Evolutionary conservation across 1,140 invertebrate species (phyloP).

Genomic region (Philaenus spumarius): DNA sequence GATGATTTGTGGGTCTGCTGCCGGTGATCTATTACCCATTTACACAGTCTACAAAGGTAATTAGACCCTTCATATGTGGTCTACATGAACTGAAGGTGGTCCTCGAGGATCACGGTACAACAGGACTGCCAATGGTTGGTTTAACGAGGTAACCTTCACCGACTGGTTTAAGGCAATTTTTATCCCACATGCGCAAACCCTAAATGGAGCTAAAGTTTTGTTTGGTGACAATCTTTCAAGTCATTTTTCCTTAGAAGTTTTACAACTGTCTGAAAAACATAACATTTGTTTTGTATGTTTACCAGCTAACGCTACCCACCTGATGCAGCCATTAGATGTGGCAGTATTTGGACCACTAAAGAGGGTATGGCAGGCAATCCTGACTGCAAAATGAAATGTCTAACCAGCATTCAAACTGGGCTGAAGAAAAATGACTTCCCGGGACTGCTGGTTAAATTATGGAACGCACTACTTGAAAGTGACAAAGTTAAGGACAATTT

Average conservation of each 20-base stretch:
- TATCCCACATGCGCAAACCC: constrained; percentile 26
- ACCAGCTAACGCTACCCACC: constrained; percentile 39
- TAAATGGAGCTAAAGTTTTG: constrained; percentile 22
- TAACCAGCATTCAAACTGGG: constrained; percentile 7
- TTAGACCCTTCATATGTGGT: constrained; percentile 36
- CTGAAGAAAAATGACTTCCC: constrained; percentile 8
- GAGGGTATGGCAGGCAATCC: constrained; percentile 1
- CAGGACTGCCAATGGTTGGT: constrained; percentile 35
- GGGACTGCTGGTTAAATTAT: too few relatives aligned
- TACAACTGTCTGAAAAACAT: constrained; percentile 34
- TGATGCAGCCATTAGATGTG: constrained; percentile 41
- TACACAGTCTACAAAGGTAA: constrained; percentile 38
- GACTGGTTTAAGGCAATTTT: constrained; percentile 36
- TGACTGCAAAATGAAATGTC: constrained; percentile 6
- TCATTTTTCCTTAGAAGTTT: constrained; percentile 34
- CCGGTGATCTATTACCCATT: constrained; percentile 27
- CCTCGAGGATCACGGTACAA: constrained; percentile 35
- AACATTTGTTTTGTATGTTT: constrained; percentile 39
- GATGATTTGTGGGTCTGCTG: constrained; percentile 22
- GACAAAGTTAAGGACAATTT: too few relatives aligned
- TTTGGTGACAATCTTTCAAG: constrained; percentile 40
- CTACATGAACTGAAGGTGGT: constrained; percentile 35
- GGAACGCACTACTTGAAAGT: too few relatives aligned
- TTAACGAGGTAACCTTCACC: constrained; percentile 35
- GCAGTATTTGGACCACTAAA: constrained; percentile 35